Conservation (phyloP, 2,888 invertebrate species). For the Encarsia formosa region DNA sequence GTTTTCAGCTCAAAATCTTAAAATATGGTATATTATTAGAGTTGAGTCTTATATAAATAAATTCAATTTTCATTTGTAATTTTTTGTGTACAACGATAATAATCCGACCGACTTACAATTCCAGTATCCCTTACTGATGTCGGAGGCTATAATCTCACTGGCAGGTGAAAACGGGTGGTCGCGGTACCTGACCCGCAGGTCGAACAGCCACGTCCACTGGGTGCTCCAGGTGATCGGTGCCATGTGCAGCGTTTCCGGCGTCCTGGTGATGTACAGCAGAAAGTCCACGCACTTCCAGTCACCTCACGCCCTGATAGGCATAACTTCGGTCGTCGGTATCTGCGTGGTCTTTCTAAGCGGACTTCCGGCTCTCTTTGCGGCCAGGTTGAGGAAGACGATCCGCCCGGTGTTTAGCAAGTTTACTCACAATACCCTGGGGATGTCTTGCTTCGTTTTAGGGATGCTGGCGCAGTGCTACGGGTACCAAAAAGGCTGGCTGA, state of each 20-base stretch:
- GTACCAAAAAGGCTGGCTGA: constrained; percentile 35
- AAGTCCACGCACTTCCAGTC: constrained; percentile 42
- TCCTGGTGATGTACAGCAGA: constrained; percentile 48
- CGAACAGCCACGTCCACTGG: constrained; percentile 52
- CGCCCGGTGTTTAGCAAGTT: constrained; percentile 55
- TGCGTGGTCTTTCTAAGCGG: constrained; percentile 54
- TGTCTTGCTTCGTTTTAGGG: constrained; percentile 55
- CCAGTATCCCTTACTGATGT: constrained; percentile 45
- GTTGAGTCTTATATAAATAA: background rate
- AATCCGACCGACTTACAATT: too few relatives aligned
- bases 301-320: constrained; percentile 38
- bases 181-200: constrained; percentile 32
- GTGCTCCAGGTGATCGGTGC: constrained; percentile 56
- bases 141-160: constrained; percentile 39
- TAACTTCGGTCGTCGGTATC: constrained; percentile 55
- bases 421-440: constrained; percentile 55
- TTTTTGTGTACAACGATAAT: too few relatives aligned
- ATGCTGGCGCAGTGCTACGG: constrained; percentile 48
- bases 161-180: constrained; percentile 37
- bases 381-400: constrained; percentile 53
- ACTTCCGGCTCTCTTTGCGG: constrained; percentile 54
- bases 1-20: background rate
- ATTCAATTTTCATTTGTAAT: background rate
- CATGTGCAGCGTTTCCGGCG: constrained; percentile 54
- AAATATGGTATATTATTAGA: too few relatives aligned